Base-by-base conservation (phyloP, 2,888 invertebrate species). In the Xylophagus ater region DNA sequence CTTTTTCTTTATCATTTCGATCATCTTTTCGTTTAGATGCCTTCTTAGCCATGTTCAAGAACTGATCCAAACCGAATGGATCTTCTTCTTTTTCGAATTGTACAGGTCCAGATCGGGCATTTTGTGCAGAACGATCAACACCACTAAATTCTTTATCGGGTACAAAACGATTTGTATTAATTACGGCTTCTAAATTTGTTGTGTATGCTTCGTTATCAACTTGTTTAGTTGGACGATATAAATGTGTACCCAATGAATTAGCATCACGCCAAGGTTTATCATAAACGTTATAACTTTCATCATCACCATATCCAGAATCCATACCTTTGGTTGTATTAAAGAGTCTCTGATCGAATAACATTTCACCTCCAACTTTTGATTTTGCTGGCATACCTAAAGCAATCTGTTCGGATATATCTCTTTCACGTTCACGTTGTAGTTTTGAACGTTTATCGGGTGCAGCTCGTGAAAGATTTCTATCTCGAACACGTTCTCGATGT, bases 401-500 rank as follows among this genome's bases (percentile, higher is more conserved):
- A 49, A 98, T 97, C 69, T 97, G 93, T 59, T 99, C 98, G 7
- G 93, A 94, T 42, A 98, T 93, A 57, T 98, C 98, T 4, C 98
- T 76, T 52, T 98, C 98, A 3, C 93, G 73, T 55, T 92, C 89
- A 28, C 84, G 74, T 53, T 87, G 87, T 39, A 96, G 62, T 52
- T 90, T 86, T 0, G 88, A 79, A 63, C 87, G 75, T 58, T 94
- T 96, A 55, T 97, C 96, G 0, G 94, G 94, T 0, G 92, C 93
- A 2, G 93, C 92, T 37, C 94, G 72, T 0, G 90, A 81, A 18
- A 97, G 68, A 65, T 98, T 98, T 35, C 94, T 71, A 44, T 98
- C 96, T 5, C 96, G 69, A 45, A 90, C 89, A 10, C 96, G 68
- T 47, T 96, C 94, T 53, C 87, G 84, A 54, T 92, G 85, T 9